Conservation (phyloP, 1,140 invertebrate genomes). For the Drosophila oshimai region DNA sequence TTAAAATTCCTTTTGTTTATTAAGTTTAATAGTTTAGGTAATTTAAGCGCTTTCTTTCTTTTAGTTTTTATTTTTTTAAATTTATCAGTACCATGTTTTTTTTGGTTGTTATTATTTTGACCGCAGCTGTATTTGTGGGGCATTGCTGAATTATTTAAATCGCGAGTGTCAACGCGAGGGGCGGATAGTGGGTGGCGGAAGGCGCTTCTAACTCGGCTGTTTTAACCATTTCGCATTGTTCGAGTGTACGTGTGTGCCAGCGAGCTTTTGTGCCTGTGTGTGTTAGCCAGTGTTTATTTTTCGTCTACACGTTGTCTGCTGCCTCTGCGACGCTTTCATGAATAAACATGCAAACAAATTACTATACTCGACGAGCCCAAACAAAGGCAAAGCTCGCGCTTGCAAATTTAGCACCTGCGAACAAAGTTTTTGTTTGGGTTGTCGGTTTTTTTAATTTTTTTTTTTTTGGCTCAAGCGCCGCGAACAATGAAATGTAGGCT, state of each 20-base stretch:
- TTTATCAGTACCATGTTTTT: too few relatives aligned
- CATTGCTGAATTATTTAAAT: constrained; percentile 69
- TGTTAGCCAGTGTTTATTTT: constrained; percentile 54
- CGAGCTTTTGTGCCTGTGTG: not conserved
- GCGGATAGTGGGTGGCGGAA: not conserved
- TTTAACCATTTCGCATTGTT: constrained; percentile 40
- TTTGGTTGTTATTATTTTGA: not conserved
- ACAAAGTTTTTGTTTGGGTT: constrained; percentile 11
- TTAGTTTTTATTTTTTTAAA: too few relatives aligned
- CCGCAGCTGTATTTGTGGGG: not conserved
- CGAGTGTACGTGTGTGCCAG: constrained; percentile 4
- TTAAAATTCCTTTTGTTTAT: too few relatives aligned
- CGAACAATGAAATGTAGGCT: constrained; percentile 62
- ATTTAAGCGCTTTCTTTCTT: too few relatives aligned
- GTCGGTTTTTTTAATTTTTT: constrained; percentile 4
- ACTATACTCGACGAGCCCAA: constrained; percentile 46
- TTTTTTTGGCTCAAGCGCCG: too few relatives aligned
- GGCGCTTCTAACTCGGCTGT: constrained; percentile 21
- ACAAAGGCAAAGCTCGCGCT: constrained; percentile 28
- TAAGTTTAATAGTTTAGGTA: too few relatives aligned
- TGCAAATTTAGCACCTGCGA: constrained; percentile 47
- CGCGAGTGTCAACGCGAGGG: not conserved
- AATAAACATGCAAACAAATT: constrained; percentile 71
- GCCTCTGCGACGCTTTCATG: constrained; percentile 39
- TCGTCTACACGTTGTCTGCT: constrained; percentile 64